A percentile compares a stretch with the other conserved stretches of the same genome.
Conservation (phyloP, 2,888 invertebrate species). For the Parthenolecanium corni region DNA sequence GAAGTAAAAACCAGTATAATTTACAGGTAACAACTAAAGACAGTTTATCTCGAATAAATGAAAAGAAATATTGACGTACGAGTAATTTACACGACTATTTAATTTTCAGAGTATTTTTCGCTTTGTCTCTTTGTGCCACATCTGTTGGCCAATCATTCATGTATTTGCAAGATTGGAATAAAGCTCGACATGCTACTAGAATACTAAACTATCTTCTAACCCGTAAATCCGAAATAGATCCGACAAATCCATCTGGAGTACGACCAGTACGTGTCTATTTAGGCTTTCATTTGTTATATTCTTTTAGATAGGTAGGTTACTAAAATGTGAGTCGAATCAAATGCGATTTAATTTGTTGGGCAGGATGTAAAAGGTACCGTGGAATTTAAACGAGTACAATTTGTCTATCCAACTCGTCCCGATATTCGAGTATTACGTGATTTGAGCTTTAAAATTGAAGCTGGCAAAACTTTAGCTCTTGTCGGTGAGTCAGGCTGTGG, state of each 20-base stretch:
- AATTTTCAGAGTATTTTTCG: constrained; percentile 44
- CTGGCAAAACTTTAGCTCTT: constrained; percentile 63
- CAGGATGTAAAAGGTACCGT: constrained; percentile 48
- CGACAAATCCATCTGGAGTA: constrained; percentile 39
- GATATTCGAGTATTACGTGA: constrained; percentile 56
- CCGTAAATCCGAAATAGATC: constrained; percentile 41
- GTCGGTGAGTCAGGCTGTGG: constrained; percentile 65
- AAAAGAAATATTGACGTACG: neutral
- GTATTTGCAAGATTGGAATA: constrained; percentile 40
- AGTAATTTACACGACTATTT: no score
- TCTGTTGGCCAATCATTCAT: constrained; percentile 40
- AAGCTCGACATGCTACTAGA: constrained; percentile 39
- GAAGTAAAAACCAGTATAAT: constrained; percentile 39
- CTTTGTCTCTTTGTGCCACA: constrained; percentile 43
- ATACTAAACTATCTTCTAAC: constrained; percentile 37
- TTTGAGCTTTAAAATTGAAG: constrained; percentile 51
- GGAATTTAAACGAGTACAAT: constrained; percentile 58
- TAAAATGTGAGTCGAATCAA: no score
- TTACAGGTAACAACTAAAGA: constrained; percentile 39
- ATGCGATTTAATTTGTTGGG: no score
- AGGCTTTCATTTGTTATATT: no score
- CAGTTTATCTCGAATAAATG: no score
- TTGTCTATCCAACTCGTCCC: constrained; percentile 69
- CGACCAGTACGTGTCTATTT: constrained; percentile 36
- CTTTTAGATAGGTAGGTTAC: no score